Conservation (phyloP, 2,888 invertebrate genomes). For the Ectemnius continuus region DNA sequence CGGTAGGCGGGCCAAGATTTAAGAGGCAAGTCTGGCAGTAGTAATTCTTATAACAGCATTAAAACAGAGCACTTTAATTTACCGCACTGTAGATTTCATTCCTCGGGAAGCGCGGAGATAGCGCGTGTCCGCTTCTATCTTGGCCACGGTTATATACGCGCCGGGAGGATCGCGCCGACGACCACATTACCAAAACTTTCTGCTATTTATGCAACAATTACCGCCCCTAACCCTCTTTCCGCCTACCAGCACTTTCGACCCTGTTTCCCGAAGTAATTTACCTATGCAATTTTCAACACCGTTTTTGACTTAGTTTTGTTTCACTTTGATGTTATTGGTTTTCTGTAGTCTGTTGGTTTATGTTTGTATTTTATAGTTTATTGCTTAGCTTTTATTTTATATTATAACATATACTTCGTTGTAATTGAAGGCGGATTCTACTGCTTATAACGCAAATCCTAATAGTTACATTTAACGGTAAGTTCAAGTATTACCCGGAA, state of each 20-base stretch:
- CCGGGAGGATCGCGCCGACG: constrained; percentile 22
- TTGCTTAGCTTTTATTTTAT: no score
- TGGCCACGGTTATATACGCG: constrained; percentile 31
- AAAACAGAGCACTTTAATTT: constrained; percentile 76
- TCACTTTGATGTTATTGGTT: no score
- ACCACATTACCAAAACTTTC: constrained; percentile 36
- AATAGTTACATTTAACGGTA: no score
- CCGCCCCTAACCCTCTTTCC: neutral
- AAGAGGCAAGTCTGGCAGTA: constrained; percentile 65
- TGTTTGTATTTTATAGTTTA: no score
- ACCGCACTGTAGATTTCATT: constrained; percentile 76
- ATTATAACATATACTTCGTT: no score
- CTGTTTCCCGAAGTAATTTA: neutral
- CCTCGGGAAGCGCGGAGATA: constrained; percentile 51
- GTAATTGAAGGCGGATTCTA: no score
- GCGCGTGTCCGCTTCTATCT: constrained; percentile 44
- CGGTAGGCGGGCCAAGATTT: constrained; percentile 57
- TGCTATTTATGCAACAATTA: constrained; percentile 43
- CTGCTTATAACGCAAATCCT: no score
- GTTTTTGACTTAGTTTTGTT: neutral
- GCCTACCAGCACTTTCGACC: neutral
- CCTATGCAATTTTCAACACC: neutral
- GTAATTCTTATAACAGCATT: constrained; percentile 76
- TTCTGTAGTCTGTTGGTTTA: no score
- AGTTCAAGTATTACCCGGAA: no score